Evolutionary conservation across 2,113 vertebrate genomes (phyloP), one percentile per base, ranked within the genome.

Genomic region (Phodopus roborovskii): DNA sequence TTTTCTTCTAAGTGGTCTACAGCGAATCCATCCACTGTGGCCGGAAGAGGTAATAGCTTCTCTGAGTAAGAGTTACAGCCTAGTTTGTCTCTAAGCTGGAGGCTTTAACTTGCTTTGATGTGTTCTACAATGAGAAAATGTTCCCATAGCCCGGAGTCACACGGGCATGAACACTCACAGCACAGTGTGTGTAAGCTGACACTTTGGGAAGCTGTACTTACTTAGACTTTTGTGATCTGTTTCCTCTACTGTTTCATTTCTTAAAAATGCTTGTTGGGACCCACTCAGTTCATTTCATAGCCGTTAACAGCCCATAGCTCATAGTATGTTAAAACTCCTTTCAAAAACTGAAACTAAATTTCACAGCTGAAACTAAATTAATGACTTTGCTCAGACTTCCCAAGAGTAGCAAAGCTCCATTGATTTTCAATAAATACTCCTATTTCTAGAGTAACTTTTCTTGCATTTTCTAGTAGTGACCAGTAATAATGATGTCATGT

Each of bases 1-100:
- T 98, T 99, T 22, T 98, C 99, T 97, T 99, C 99, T 56, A 99
- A 99, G 97, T 99, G 99, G 99, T 99, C 99, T 90, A 99, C 99
- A 90, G 98, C 98, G 96, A 98, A 96, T 88, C 92, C 98, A 39
- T 97, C 98, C 89, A 90, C 98, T 95, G 97, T 99, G 96, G 99
- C 99, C 89, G 99, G 99, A 92, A 99, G 99, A 99, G 99, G 99
- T 99, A 98, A 91, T 87, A 62, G 78, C 64, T 58, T 96, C 66
- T 94, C 83, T 60, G 60, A 96, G 28, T 91, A 91, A 96, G 39
- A 92, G 10, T 93, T 26, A 33, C 36, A 91, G 22, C 30, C 22
- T 50, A 36, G 68, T 93, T 77, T 62, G 13, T 93, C 42, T 87
- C 15, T 87, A n/a, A 81, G 58, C 3, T 60, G 12, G 83, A 91